Conservation (phyloP, 2,888 invertebrate species). For the Cyaniris semiargus region DNA sequence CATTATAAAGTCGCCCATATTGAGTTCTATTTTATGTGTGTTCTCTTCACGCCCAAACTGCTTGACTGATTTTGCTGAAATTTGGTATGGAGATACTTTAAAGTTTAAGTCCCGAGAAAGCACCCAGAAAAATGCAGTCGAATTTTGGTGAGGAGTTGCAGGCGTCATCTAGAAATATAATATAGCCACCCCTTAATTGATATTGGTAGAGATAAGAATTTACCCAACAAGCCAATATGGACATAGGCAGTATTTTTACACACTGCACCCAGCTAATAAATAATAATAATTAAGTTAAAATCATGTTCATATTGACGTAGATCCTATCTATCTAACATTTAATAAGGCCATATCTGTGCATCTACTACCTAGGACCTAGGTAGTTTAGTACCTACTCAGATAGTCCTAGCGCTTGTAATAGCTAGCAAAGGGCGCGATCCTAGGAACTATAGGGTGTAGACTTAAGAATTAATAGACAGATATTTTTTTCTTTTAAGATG, state of each 20-base stretch:
- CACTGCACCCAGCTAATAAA: conserved; percentile 6
- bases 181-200: too few species aligned
- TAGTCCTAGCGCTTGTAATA: conserved; percentile 11
- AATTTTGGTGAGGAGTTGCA: too few species aligned
- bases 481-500: not conserved
- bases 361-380: conserved; percentile 1
- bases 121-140: too few species aligned
- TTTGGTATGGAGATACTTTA: too few species aligned
- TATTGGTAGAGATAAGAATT: not conserved
- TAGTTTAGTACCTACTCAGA: not conserved
- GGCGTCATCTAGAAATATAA: too few species aligned
- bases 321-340: conserved; percentile 18
- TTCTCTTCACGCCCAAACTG: too few species aligned
- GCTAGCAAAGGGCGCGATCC: not conserved
- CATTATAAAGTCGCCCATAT: too few species aligned
- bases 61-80: too few species aligned
- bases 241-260: not conserved
- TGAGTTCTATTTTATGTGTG: too few species aligned
- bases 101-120: too few species aligned
- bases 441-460: not conserved
- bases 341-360: conserved; percentile 28
- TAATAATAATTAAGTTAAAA: conserved; percentile 24
- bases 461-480: not conserved
- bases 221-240: not conserved
- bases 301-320: conserved; percentile 17